These are phyloP conservation scores for Dallia pectoralis DNA, from an alignment of 2,797 vertebrate genomes.

Conservation along the genomic window DNA sequence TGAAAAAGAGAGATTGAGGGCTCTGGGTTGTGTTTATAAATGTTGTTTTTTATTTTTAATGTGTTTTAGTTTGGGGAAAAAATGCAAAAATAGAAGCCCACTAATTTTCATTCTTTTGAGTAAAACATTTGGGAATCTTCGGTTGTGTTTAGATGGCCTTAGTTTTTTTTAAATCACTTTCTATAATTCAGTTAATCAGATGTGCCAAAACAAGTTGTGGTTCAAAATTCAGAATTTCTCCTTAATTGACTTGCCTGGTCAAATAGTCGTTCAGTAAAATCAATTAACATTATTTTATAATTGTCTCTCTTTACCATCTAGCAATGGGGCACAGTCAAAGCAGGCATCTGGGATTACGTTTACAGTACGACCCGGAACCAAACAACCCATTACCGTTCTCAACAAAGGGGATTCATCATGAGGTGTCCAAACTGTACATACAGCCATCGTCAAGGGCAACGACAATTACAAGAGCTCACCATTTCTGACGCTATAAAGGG, in stretches of 20 bases:
- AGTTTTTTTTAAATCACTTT: background rate
- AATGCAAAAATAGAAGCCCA: too few relatives aligned
- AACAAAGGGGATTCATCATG: conserved; percentile 49
- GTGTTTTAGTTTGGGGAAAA: too few relatives aligned
- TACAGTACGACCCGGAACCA: conserved; percentile 74
- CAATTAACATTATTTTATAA: background rate
- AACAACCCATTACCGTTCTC: conserved; percentile 73
- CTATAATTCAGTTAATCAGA: background rate
- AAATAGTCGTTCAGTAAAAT: too few relatives aligned
- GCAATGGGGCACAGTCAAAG: conserved; percentile 62
- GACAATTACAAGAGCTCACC: conserved; percentile 11
- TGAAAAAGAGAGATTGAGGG: too few relatives aligned
- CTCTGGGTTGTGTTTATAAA: too few relatives aligned
- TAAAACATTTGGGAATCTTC: background rate
- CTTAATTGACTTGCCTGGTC: too few relatives aligned
- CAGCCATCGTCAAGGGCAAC: conserved; percentile 1
- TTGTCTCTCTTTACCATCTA: conserved; percentile 47
- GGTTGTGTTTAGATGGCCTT: background rate
- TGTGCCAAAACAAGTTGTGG: background rate
- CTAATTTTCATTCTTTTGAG: too few relatives aligned
- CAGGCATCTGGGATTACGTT: conserved; percentile 73
- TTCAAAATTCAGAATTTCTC: too few relatives aligned
- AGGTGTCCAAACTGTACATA: background rate
- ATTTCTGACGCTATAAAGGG: background rate
- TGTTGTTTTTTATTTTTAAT: too few relatives aligned